Conservation (phyloP, 2,888 invertebrate genomes). For the Agonopterix heracliana region DNA sequence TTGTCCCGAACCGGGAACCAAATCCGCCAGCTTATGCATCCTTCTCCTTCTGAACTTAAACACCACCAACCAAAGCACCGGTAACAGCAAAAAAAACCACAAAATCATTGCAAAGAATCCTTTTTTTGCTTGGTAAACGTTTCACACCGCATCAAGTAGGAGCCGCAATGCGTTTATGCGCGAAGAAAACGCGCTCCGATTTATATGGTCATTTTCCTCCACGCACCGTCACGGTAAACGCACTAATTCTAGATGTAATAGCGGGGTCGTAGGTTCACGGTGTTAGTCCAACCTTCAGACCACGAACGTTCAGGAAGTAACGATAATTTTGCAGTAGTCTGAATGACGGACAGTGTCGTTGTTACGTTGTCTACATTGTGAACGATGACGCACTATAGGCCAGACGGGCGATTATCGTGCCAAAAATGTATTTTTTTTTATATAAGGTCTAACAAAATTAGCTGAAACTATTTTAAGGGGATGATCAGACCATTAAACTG, state of each 20-base stretch:
- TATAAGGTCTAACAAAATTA: too few relatives aligned
- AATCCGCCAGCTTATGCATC: conserved; percentile 43
- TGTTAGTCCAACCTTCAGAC: conserved; percentile 25
- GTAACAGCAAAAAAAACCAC: conserved; percentile 30
- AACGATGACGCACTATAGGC: too few relatives aligned
- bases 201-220: conserved; percentile 25
- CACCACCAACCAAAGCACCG: conserved; percentile 29
- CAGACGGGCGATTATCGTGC: too few relatives aligned
- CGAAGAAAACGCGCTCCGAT: conserved; percentile 14
- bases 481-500: too few relatives aligned
- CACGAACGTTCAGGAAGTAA: conserved; percentile 29
- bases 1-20: conserved; percentile 22
- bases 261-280: conserved; percentile 41
- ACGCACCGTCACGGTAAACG: conserved; percentile 17
- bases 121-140: neutral
- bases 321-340: neutral
- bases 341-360: neutral
- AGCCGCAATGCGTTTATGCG: conserved; percentile 7
- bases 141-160: neutral
- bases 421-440: too few relatives aligned
- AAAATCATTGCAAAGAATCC: conserved; percentile 29
- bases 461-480: too few relatives aligned
- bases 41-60: conserved; percentile 42
- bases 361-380: neutral
- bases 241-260: conserved; percentile 26